These are phyloP conservation scores for Siniperca chuatsi DNA, from an alignment of 2,113 vertebrate species.

Conservation along the genomic window DNA sequence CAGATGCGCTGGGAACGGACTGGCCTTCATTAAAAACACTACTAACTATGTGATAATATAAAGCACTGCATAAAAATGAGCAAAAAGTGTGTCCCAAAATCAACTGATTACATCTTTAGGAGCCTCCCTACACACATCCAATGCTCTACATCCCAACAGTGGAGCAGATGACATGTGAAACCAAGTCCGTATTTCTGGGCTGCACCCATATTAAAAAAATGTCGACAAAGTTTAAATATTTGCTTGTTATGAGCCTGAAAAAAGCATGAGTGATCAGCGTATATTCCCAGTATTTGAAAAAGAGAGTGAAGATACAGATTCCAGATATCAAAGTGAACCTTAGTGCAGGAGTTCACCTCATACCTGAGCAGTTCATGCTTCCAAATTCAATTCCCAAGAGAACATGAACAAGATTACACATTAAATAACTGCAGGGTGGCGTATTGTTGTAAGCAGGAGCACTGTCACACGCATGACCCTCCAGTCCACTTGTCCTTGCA, in stretches of 20 bases:
- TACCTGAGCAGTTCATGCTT: neutral
- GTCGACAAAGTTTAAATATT: neutral
- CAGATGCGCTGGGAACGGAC: neutral
- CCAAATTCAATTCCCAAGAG: conserved; percentile 26
- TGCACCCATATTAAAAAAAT: neutral
- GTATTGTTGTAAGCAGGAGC: neutral
- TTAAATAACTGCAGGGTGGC: neutral
- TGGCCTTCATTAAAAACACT: neutral
- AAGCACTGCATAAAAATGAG: neutral
- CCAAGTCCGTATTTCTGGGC: neutral
- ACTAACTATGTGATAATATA: neutral
- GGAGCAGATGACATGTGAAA: neutral
- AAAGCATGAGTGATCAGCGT: neutral
- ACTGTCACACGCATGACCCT: conserved; percentile 13
- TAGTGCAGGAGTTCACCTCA: neutral
- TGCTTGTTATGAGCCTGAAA: neutral
- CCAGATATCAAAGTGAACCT: neutral
- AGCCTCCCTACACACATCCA: neutral
- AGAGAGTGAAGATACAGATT: neutral
- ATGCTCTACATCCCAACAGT: neutral
- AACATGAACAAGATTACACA: neutral
- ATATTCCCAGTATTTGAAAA: neutral
- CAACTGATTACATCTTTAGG: neutral
- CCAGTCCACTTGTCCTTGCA: conserved; percentile 16
- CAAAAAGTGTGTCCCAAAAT: neutral